Evolutionary conservation across 2,113 vertebrate genomes (phyloP), one percentile per base, ranked within the genome.

Genomic region (Eretmochelys imbricata): DNA sequence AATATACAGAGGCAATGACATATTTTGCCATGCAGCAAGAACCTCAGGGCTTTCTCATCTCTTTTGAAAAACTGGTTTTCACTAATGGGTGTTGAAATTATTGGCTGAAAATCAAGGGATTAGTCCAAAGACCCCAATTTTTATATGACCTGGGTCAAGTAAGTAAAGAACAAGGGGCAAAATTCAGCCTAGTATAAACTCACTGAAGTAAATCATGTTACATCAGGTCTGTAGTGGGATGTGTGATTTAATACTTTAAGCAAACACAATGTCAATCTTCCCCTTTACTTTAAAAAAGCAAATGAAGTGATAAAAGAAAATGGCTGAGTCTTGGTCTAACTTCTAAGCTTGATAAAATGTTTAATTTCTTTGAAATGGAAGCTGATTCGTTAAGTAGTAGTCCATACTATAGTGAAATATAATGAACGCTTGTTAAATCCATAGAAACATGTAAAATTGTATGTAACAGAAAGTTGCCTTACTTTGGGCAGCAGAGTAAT

Each of bases 401-500:
- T 57, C 46, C 38, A 17, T 65, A 5, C 80, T 78, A n/a, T 0
- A 13, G 12, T 82, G 76, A 42, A 79, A 17, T 78, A 1, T 0
- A 78, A 51, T 0, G 14, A 22, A 19, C 22, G 10, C 72, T 22
- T 1, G 6, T 1, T 2, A 2, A 22, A 48, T 16, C 38, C n/a
- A 4, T 14, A 20, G 2, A n/a, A 59, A 7, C 9, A 31, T 7
- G 25, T 42, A 86, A 80, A 50, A 14, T 78, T 46, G 13, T 78
- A 27, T 48, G 42, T 42, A 76, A 46, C n/a, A 10, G 2, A 72
- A 13, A 1, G 5, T 80, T 53, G 38, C 55, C 98, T 99, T 99
- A 99, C 99, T 98, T 99, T 80, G 99, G 98, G 85, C 99, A 99
- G 96, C 99, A 99, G 91, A 99, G 97, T 91, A 99, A 5, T 93